Evolutionary conservation across 1,140 invertebrate species (phyloP).

Genomic region (Pseudobourletiella spinata): DNA sequence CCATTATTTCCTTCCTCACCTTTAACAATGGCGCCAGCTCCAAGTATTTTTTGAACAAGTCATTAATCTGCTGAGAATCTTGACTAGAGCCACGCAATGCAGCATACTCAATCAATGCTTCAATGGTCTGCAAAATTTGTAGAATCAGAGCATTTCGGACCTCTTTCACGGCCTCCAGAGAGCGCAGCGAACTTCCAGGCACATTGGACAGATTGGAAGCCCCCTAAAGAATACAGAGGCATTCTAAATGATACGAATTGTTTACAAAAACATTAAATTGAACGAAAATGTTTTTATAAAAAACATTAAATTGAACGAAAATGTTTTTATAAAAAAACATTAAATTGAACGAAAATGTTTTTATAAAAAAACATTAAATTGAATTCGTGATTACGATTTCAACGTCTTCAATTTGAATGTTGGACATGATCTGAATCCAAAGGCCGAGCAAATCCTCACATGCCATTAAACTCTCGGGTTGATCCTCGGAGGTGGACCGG

Average conservation of each 20-base stretch:
- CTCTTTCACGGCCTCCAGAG: background rate
- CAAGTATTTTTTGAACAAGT: slow-evolving; percentile 14
- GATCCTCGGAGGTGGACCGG: background rate
- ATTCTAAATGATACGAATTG: background rate
- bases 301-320: too few relatives aligned
- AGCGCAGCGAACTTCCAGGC: background rate
- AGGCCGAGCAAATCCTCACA: background rate
- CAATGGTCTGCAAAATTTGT: slow-evolving; percentile 25
- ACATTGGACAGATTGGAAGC: background rate
- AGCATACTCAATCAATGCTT: slow-evolving; percentile 24
- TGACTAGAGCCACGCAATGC: background rate
- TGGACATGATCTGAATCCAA: background rate
- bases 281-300: too few relatives aligned
- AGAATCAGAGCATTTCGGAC: slow-evolving; percentile 7
- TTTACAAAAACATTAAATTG: background rate
- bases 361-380: background rate
- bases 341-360: too few relatives aligned
- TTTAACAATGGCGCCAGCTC: slow-evolving; percentile 2
- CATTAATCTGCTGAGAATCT: background rate
- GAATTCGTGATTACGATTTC: too few relatives aligned
- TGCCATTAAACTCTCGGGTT: background rate
- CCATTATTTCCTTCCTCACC: background rate
- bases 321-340: background rate
- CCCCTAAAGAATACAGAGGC: background rate
- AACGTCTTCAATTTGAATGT: slow-evolving; percentile 1